Conservation (phyloP, 1,140 invertebrate genomes). For the Choristoneura fumiferana region DNA sequence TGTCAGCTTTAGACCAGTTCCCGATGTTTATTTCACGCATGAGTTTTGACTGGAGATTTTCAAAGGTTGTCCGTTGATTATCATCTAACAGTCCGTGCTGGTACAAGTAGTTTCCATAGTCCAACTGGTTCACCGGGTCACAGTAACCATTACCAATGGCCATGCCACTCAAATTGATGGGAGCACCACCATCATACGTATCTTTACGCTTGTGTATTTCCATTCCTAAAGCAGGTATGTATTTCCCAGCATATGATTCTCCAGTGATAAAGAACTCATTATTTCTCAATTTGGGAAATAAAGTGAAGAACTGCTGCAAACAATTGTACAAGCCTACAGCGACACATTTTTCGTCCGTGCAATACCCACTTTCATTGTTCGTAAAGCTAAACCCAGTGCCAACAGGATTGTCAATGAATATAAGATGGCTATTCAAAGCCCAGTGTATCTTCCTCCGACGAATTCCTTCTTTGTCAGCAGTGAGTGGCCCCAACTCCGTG, state of each 20-base stretch:
- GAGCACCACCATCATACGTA: constrained; percentile 57
- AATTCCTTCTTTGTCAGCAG: constrained; percentile 54
- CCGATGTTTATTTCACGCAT: constrained; percentile 79
- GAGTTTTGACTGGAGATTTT: constrained; percentile 79
- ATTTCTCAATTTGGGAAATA: constrained; percentile 83
- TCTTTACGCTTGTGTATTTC: constrained; percentile 85
- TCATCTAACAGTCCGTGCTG: constrained; percentile 82
- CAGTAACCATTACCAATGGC: constrained; percentile 84
- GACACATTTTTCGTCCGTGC: constrained; percentile 81
- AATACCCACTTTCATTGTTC: constrained; percentile 79
- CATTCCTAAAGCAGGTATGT: constrained; percentile 86
- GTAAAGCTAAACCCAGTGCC: constrained; percentile 89
- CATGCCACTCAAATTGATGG: constrained; percentile 82
- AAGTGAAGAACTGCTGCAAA: constrained; percentile 83
- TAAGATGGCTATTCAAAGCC: constrained; percentile 84
- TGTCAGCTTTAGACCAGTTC: constrained; percentile 81
- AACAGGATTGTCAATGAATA: constrained; percentile 93
- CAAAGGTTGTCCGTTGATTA: constrained; percentile 77
- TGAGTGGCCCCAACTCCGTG: constrained; percentile 76
- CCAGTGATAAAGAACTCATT: constrained; percentile 88
- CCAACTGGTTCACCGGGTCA: constrained; percentile 82
- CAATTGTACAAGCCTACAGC: constrained; percentile 81
- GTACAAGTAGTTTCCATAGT: constrained; percentile 83
- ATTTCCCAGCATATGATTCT: constrained; percentile 93
- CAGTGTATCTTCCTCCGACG: constrained; percentile 82